Base-by-base conservation (phyloP, 1,140 invertebrate species). In the Zaprionus inermis region DNA sequence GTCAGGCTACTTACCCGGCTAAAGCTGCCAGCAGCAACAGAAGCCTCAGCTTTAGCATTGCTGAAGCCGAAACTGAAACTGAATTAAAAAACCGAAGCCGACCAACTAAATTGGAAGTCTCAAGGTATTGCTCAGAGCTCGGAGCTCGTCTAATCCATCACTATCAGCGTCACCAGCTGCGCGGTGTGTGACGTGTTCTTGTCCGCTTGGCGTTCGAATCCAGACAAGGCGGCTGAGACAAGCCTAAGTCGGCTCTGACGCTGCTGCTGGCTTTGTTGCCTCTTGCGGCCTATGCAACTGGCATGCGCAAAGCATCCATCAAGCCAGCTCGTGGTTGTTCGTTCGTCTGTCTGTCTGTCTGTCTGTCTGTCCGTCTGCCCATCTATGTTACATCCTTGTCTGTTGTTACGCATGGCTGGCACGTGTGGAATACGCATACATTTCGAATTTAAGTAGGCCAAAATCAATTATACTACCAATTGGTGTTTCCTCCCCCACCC, bases 261-360 rank as follows among this genome's bases (percentile, higher is more conserved):
- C 38, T 16, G 38, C n/a, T 30, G 51, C 28, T 67, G 57, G 57
- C 69, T 57, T 44, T 55, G 65, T 44, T 18, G 51, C n/a, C 64
- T 46, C 65, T 28, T 34, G 22, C 57, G 44, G 34, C 34, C 57
- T 41, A 20, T 57, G 65, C 24, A 59, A 56, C 57, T 74, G 72
- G 72, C 72, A 74, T 74, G 72, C 72, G 72, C 72, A 69, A 36
- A 69, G 72, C 72, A 56, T 56, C 41, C 38, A 61, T 69, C 66
- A 54, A 60, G 61, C 44, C 44, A 22, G 44, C 44, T 20, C 18
- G 18, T 49, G 44, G 9, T 49, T 20, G 44, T 49, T 22, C 44
- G 41, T 16, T 16, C 18, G 18, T 20, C 44, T 20, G 44, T 10
- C 10, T 6, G 44, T 46, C 44, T 9, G 3, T 46, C 44, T 20